Conservation (phyloP, 1,140 invertebrate genomes). For the Drosophila repletoides region DNA sequence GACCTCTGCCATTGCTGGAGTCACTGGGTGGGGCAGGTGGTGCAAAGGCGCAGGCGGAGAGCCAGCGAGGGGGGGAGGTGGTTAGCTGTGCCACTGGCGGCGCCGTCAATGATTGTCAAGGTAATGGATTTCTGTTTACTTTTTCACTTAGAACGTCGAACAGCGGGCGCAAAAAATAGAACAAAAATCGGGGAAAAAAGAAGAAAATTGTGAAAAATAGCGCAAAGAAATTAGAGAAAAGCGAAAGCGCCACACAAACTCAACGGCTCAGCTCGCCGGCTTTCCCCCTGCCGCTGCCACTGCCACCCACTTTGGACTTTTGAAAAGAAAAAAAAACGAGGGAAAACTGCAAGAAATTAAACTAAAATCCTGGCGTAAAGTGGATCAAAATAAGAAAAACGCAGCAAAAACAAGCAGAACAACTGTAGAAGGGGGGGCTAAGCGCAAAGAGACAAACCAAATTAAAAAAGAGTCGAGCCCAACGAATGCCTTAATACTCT, state of each 20-base stretch:
- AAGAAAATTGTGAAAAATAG: slow-evolving; percentile 71
- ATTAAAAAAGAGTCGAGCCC: too few relatives aligned
- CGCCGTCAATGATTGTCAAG: slow-evolving; percentile 79
- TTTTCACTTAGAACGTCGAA: slow-evolving; percentile 72
- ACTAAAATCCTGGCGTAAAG: slow-evolving; percentile 75
- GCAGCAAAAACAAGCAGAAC: slow-evolving; percentile 9
- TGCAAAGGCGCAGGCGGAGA: too few relatives aligned
- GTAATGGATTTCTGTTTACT: slow-evolving; percentile 82
- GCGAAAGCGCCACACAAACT: slow-evolving; percentile 68
- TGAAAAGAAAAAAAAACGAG: slow-evolving; percentile 30
- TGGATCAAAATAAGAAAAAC: slow-evolving; percentile 67
- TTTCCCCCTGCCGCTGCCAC: background rate
- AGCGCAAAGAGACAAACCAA: too few relatives aligned
- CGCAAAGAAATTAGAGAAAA: slow-evolving; percentile 77
- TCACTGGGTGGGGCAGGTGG: too few relatives aligned
- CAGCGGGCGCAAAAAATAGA: slow-evolving; percentile 27
- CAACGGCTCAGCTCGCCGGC: background rate
- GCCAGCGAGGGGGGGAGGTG: too few relatives aligned
- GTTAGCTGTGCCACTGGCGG: slow-evolving; percentile 54
- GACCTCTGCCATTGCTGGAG: too few relatives aligned
- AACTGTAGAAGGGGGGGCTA: too few relatives aligned
- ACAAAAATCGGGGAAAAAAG: slow-evolving; percentile 6
- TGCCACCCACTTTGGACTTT: slow-evolving; percentile 1
- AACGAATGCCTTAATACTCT: too few relatives aligned
- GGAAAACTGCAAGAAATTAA: slow-evolving; percentile 72